Evolutionary conservation across 2,797 vertebrate species (phyloP), one percentile per base, ranked within the genome.

Genomic region (Trichosurus vulpecula): DNA sequence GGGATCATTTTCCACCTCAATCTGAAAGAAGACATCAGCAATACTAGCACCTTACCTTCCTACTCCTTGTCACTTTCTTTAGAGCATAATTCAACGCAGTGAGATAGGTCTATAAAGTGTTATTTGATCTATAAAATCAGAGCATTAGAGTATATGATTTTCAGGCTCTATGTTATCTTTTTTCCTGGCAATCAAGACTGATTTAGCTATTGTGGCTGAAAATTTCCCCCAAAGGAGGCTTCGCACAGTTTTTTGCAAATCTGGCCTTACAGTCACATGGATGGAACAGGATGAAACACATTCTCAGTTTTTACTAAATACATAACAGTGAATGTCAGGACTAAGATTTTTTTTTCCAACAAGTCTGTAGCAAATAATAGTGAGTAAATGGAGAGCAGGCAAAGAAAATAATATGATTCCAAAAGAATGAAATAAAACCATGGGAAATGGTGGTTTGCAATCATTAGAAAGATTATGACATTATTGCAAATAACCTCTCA

Each of bases 341-440:
- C 53, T n/a, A 94, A n/a, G 27, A 47, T 58, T 25, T 56, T 90
- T 91, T 90, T 90, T n/a, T 10, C 25, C 25, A 90, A 53, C 41
- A 93, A 10, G 95, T 22, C 57, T 31, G 53, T 54, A 54, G 30
- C 93, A 47, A 74, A n/a, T 41, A 91, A 53, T 51, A 94, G 55
- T 52, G 52, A 96, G 89, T 6, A 94, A 91, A 95, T 0, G 93
- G 90, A 96, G 95, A 93, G 16, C n/a, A 90, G 61, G 74, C 41
- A 87, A 94, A 89, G n/a, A 90, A 93, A 96, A 94, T 74, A 13
- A 96, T 22, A 74, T 12, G 52, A 87, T 55, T 94, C 54, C 55
- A 94, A 93, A 53, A 92, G 22, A 93, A 90, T 54, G 93, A 87
- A 93, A 97, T 54, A 93, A 93, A 90, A 52, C 29, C 27, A 90